Base-by-base conservation (phyloP, 2,888 invertebrate species). In the Eilema depressum region DNA sequence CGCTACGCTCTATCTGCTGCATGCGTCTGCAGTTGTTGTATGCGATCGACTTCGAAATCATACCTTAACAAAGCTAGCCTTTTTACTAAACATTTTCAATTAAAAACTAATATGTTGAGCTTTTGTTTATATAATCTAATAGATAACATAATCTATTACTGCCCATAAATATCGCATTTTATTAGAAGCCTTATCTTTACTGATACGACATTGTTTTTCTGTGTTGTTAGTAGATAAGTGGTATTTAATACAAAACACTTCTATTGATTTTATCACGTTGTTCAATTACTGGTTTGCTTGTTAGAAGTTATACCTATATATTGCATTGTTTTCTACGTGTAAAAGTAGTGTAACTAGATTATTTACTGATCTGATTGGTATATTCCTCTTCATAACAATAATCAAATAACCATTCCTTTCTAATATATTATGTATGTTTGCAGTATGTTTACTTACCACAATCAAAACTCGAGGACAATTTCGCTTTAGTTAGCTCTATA, bases 201-300 rank as follows among this genome's bases (percentile, higher is more conserved):
- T 86, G 85, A 85, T 88, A 89, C 84, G 80, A 83, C 82, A 88
- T 90, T 90, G 88, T 89, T 92, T 86, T 87, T 84, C 85, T 86
- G 84, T 82, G 79, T 85, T 88, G 85, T 88, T 88, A 82, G 79
- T 83, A 86, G 85, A 88, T 89, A 89, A 86, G 83, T 83, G 71
- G 73, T 69, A 60, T 61, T 79, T 12, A 37, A 47, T 66, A 71
- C 66, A 75, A 59, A 73, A 74, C 68, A 70, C 70, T 69, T 68
- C 53, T 62, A 14, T 67, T 62, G 33, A 53, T 61, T 61, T 41
- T 20, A 57, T 26, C 28, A 28, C 12, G 41, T 26, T 60, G 28
- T 37, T 59, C 10, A 23, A 37, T 59, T 26, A 7, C 25, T 20
- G 12, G 12, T 25, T 17, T 26, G 63, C 25, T 20, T 20, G 28